A percentile compares a stretch with the other conserved stretches of the same genome.
phyloP scores from a whole-genome alignment of 2,797 vertebrate genomes.

The Chiloscyllium punctatum region DNA sequence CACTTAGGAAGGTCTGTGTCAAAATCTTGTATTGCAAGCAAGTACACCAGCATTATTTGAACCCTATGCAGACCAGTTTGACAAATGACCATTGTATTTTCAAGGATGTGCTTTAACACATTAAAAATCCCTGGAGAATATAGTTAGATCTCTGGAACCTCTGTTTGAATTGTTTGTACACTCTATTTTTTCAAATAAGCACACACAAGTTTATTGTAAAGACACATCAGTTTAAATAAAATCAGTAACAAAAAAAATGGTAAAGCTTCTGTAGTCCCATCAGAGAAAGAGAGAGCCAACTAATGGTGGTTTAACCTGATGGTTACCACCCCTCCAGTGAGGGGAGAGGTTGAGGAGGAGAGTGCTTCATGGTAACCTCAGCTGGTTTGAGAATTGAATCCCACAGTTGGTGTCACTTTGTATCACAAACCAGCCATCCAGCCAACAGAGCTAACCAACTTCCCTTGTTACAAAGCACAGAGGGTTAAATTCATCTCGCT shows the following conservation, averaged over 20 bases:
- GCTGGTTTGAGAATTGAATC: too few species aligned
- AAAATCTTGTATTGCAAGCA: neutral
- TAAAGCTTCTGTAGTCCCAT: too few species aligned
- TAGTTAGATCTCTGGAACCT: neutral
- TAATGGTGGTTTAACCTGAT: too few species aligned
- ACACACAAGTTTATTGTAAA: slow-evolving; percentile 39
- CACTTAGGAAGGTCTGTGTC: neutral
- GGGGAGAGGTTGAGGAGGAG: too few species aligned
- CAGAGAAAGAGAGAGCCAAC: too few species aligned
- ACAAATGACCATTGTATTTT: neutral
- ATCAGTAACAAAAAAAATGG: neutral
- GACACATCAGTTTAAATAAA: slow-evolving; percentile 44
- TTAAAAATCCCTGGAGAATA: slow-evolving; percentile 40
- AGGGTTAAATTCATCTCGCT: slow-evolving; percentile 49
- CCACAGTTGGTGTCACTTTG: too few species aligned
- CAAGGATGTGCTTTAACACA: neutral
- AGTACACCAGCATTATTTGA: slow-evolving; percentile 25
- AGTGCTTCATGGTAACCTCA: too few species aligned
- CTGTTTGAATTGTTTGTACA: neutral
- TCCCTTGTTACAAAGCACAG: slow-evolving; percentile 41
- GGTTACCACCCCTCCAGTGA: too few species aligned
- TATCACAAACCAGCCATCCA: too few species aligned
- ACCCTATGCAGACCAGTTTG: slow-evolving; percentile 42
- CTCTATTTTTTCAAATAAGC: slow-evolving; percentile 27
- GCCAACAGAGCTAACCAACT: too few species aligned